Evolutionary conservation across 2,113 vertebrate species (phyloP).

Genomic region (Sinocyclocheilus rhinocerous): DNA sequence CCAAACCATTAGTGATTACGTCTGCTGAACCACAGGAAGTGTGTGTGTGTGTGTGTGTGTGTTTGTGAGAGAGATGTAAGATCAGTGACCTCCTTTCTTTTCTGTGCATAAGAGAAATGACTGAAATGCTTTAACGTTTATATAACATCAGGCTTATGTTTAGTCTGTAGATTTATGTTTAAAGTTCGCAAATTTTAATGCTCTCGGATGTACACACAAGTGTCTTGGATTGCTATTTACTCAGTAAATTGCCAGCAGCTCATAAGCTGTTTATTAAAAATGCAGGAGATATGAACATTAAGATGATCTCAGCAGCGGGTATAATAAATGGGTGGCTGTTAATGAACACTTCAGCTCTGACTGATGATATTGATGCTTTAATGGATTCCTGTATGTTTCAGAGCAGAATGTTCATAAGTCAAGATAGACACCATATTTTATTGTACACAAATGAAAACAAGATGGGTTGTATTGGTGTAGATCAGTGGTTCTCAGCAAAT

Average conservation of each 20-base stretch:
- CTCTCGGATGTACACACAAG: background rate
- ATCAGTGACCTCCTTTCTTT: background rate
- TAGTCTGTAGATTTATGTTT: conserved; percentile 30
- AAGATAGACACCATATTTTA: background rate
- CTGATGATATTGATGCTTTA: background rate
- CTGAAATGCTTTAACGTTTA: background rate
- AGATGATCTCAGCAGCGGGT: background rate
- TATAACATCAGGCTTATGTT: background rate
- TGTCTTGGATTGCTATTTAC: background rate
- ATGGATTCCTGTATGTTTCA: background rate
- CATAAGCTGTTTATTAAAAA: background rate
- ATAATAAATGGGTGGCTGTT: background rate
- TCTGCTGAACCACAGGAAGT: conserved; percentile 20
- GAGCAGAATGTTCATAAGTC: background rate
- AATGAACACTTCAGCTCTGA: conserved; percentile 10
- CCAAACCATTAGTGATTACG: background rate
- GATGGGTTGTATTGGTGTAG: background rate
- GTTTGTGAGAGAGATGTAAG: background rate
- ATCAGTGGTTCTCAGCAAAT: background rate
- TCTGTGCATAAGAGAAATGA: background rate
- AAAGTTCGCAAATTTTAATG: background rate
- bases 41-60: background rate
- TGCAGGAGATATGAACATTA: background rate
- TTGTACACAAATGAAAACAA: background rate
- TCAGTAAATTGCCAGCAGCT: background rate